Percentiles rank a stretch among this genome's conserved stretches.
These are phyloP conservation scores for Caenorhabditis latens DNA, from an alignment of 1,140 invertebrate species.

Conservation along the genomic window DNA sequence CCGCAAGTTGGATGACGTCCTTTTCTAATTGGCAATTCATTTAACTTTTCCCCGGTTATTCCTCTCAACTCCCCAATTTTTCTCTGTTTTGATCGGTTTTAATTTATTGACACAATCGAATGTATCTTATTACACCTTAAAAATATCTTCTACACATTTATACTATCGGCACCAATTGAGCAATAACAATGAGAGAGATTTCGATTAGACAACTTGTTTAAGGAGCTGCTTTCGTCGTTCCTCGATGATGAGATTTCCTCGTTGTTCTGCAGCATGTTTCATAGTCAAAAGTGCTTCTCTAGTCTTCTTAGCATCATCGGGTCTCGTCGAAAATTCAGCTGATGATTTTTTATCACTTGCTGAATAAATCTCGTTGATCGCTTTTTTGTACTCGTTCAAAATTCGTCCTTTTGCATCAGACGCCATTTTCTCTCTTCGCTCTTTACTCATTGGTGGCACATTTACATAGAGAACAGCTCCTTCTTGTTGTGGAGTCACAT, in stretches of 20 bases:
- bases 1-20: conserved; percentile 57
- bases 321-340: conserved; percentile 53
- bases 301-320: conserved; percentile 61
- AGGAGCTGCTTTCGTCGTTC: conserved; percentile 62
- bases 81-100: conserved; percentile 21
- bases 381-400: conserved; percentile 72
- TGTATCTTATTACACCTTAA: conserved; percentile 10
- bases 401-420: conserved; percentile 65
- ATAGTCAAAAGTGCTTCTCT: conserved; percentile 59
- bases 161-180: neutral
- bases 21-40: conserved; percentile 46
- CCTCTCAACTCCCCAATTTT: neutral
- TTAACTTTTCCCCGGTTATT: conserved; percentile 17
- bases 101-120: conserved; percentile 52
- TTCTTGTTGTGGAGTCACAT: conserved; percentile 74
- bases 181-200: neutral
- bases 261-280: conserved; percentile 65
- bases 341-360: conserved; percentile 64
- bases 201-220: conserved; percentile 67
- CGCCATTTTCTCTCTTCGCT: conserved; percentile 69
- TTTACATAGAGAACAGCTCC: conserved; percentile 69
- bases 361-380: conserved; percentile 70
- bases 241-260: conserved; percentile 61
- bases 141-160: neutral
- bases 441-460: conserved; percentile 72